Evolutionary conservation across 2,888 invertebrate genomes (phyloP).

Genomic region (Sclerodermus sp.): DNA sequence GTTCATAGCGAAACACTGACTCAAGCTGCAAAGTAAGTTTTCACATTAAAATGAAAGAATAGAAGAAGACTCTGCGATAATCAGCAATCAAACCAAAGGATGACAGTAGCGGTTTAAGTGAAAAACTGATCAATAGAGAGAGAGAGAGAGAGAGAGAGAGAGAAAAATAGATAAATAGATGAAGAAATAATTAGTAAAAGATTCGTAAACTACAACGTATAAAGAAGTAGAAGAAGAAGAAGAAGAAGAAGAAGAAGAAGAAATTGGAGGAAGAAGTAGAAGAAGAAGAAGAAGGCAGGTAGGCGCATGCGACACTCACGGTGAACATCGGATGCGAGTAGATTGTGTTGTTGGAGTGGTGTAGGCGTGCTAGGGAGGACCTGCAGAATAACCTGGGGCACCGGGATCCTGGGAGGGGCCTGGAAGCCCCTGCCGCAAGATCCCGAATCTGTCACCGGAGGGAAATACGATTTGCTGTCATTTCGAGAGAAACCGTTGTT

Average conservation of each 20-base stretch:
- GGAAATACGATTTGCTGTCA: too few relatives aligned
- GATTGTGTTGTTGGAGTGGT: constrained; percentile 55
- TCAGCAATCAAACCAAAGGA: too few relatives aligned
- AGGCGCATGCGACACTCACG: constrained; percentile 58
- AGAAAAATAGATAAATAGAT: not conserved
- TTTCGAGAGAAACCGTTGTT: too few relatives aligned
- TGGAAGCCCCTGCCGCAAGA: too few relatives aligned
- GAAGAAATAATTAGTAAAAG: too few relatives aligned
- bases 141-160: not conserved
- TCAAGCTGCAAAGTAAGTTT: too few relatives aligned
- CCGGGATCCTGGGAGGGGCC: constrained; percentile 43
- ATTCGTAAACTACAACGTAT: not conserved
- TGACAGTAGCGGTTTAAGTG: too few relatives aligned
- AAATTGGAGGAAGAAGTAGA: too few relatives aligned
- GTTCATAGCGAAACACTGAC: too few relatives aligned
- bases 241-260: constrained; percentile 6
- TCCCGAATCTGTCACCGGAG: too few relatives aligned
- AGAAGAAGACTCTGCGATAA: too few relatives aligned
- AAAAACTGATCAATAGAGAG: constrained; percentile 4
- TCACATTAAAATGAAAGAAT: too few relatives aligned
- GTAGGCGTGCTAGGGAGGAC: constrained; percentile 65
- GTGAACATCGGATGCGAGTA: constrained; percentile 57
- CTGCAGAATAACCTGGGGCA: constrained; percentile 77
- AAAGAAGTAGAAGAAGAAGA: constrained; percentile 10
- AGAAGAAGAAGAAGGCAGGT: constrained; percentile 17